Conservation (phyloP, 2,888 invertebrate genomes). For the Erebia aethiops region DNA sequence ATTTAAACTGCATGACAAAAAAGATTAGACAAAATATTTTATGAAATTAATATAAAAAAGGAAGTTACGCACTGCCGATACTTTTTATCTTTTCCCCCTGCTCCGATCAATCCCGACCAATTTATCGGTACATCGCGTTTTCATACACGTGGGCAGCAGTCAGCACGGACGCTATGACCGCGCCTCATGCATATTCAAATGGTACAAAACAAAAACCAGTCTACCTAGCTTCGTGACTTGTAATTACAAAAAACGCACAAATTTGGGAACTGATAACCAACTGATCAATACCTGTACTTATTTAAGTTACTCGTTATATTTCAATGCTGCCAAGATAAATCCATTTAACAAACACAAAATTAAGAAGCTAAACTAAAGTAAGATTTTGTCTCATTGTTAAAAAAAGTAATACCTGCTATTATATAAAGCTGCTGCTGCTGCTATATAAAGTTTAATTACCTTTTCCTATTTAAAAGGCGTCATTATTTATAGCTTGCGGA, state of each 20-base stretch:
- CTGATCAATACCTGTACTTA: neutral
- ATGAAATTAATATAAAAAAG: too few relatives aligned
- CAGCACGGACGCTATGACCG: slow-evolving; percentile 61
- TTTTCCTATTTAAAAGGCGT: neutral
- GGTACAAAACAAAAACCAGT: slow-evolving; percentile 49
- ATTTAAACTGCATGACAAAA: too few relatives aligned
- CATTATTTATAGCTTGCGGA: neutral
- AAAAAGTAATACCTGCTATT: too few relatives aligned
- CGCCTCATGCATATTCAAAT: slow-evolving; percentile 79
- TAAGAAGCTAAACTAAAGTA: too few relatives aligned
- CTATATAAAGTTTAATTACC: too few relatives aligned
- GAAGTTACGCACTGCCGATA: neutral
- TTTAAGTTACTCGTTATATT: neutral
- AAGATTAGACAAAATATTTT: too few relatives aligned
- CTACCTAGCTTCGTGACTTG: neutral
- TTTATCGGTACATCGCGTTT: slow-evolving; percentile 79
- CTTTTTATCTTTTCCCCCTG: slow-evolving; percentile 55
- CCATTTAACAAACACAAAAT: neutral
- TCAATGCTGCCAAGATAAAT: neutral
- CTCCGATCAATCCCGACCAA: slow-evolving; percentile 70
- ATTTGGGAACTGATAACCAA: neutral
- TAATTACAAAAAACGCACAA: slow-evolving; percentile 8
- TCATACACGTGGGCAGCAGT: slow-evolving; percentile 64
- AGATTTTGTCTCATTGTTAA: too few relatives aligned
- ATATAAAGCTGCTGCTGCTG: too few relatives aligned